Percentiles rank a stretch among this genome's conserved stretches.
phyloP scores from a whole-genome alignment of 2,797 vertebrate genomes.

The Smutsia temminckii region DNA sequence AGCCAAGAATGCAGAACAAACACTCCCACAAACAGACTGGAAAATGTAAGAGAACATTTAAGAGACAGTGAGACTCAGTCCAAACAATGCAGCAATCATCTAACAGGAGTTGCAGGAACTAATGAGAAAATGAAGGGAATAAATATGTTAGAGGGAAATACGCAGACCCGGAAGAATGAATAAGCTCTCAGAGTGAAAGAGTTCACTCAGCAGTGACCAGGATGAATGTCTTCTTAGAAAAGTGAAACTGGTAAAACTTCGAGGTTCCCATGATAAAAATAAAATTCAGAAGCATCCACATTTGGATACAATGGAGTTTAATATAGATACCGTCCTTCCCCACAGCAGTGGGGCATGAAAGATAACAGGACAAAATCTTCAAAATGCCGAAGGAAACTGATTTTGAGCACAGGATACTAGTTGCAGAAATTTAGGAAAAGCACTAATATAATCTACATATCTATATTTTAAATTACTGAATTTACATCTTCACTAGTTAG shows the following conservation, averaged over 20 bases:
- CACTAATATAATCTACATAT: not conserved
- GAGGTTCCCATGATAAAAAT: not conserved
- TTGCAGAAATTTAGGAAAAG: not conserved
- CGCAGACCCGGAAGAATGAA: not conserved
- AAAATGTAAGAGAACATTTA: not conserved
- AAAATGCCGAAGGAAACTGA: not conserved
- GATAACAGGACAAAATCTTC: not conserved
- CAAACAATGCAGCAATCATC: not conserved
- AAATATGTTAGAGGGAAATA: not conserved
- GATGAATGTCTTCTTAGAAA: not conserved
- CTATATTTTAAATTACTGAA: not conserved
- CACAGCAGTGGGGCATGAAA: not conserved
- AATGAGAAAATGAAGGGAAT: not conserved
- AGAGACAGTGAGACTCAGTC: not conserved
- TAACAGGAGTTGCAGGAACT: not conserved
- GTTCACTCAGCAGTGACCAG: not conserved
- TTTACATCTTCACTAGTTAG: not conserved
- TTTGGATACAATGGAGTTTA: not conserved
- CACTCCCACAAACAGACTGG: not conserved
- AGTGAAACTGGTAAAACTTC: not conserved
- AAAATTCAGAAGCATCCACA: not conserved
- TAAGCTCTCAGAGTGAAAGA: not conserved
- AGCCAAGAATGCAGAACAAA: not conserved
- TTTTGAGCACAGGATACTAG: not conserved
- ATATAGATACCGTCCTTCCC: not conserved